Conservation (phyloP, 2,797 vertebrate genomes). For the Cercopithecus hamlyni region DNA sequence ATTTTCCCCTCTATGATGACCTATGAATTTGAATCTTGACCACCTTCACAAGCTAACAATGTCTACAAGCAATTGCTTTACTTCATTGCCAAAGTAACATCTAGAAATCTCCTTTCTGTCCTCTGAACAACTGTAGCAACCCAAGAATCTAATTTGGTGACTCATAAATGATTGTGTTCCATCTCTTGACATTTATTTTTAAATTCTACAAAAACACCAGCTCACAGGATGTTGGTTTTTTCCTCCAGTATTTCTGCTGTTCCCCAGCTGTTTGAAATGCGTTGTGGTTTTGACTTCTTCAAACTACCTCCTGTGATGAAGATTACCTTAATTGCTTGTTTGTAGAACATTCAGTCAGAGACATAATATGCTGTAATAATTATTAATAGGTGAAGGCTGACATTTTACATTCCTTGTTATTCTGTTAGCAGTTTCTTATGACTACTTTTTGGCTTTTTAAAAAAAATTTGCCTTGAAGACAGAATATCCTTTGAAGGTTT, state of each 20-base stretch:
- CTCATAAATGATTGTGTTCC: conserved; percentile 58
- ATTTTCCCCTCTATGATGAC: not conserved
- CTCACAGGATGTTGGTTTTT: conserved; percentile 57
- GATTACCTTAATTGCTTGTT: conserved; percentile 79
- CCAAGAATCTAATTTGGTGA: conserved; percentile 46
- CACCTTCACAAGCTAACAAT: not conserved
- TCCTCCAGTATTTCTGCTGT: conserved; percentile 67
- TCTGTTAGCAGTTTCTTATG: conserved; percentile 58
- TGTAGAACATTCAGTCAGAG: conserved; percentile 77
- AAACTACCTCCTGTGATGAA: conserved; percentile 68
- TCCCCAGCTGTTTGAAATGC: conserved; percentile 82
- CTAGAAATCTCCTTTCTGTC: conserved; percentile 51
- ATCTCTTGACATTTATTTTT: conserved; percentile 75
- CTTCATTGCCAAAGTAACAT: not conserved
- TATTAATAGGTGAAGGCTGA: conserved; percentile 65
- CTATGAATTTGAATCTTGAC: not conserved
- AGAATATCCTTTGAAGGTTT: conserved; percentile 22
- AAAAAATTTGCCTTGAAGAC: not conserved
- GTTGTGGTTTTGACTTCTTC: conserved; percentile 75
- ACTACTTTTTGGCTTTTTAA: not conserved
- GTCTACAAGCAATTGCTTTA: not conserved
- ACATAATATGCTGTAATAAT: conserved; percentile 67
- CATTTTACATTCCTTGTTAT: conserved; percentile 63
- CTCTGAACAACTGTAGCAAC: conserved; percentile 25
- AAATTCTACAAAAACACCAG: conserved; percentile 68